Base-by-base conservation (phyloP, 1,140 invertebrate genomes). In the Ostrea edulis region DNA sequence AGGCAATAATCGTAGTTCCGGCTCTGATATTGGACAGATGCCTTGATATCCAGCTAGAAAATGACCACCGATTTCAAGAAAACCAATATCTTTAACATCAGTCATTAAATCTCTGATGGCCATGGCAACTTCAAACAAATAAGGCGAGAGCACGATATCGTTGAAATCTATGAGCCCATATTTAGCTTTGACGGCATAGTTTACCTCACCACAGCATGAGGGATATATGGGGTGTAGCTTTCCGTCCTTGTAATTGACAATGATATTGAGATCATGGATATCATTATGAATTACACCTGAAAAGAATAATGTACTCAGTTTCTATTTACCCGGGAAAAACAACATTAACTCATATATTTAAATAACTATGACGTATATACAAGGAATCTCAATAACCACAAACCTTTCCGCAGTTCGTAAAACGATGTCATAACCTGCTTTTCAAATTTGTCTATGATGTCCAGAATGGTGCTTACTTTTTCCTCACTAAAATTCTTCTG, bases 81-180 rank as follows among this genome's bases (percentile, higher is more conserved):
- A 14, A 20, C 14, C 35, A 53, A 54, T 20, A 53, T 53, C 44
- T 52, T 54, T 22, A 44, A 83, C 51, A 83, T 54, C 52, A 12
- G 25, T 22, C 82, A 54, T 83, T 52, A 83, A 83, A 53, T 83
- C 82, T 20, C 82, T 52, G 20, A 83, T 83, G 4, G 53, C 51
- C 82, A 83, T 83, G 20, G 82, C 82, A 83, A 83, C 82, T 12
- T 83, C 82, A 83, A 83, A 83, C 20, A 83, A 53, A 54, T 83
- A 83, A 52, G 44, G 17, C 7, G 82, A 83, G 52, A 20, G 7
- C 5, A 20, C 44, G n/a, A 54, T 22, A n/a, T 83, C 82, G 22
- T 83, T 83, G 52, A 83, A 83, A 22, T 83, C 82, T 51, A 83
- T 83, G 2, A 83, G 52, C 8, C 44, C 82, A 0, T n/a, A 83